These are phyloP conservation scores for Puntigrus tetrazona DNA, from an alignment of 2,113 vertebrate genomes.

Conservation along the genomic window DNA sequence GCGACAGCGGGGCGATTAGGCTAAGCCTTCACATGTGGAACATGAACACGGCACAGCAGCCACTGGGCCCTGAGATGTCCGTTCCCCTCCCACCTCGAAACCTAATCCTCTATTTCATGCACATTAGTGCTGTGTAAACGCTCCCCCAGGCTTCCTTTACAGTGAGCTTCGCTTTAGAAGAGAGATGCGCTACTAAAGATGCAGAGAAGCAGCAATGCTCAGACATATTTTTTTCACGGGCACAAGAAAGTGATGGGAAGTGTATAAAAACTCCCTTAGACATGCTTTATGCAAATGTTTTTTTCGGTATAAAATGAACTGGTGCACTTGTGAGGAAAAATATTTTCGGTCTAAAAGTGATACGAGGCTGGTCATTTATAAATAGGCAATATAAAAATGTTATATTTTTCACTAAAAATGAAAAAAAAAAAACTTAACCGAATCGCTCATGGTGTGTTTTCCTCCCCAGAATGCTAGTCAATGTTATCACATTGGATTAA, in stretches of 20 bases:
- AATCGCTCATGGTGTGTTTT: too few species aligned
- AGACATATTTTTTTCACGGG: constrained; percentile 27
- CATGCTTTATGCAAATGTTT: not conserved
- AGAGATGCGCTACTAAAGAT: constrained; percentile 2
- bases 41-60: constrained; percentile 47
- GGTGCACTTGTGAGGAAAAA: not conserved
- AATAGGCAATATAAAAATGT: not conserved
- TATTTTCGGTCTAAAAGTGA: not conserved
- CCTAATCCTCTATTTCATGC: constrained; percentile 58
- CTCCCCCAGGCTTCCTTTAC: constrained; percentile 40
- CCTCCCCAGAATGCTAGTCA: too few species aligned
- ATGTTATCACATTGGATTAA: too few species aligned
- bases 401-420: not conserved
- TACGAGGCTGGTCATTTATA: not conserved
- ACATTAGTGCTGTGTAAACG: constrained; percentile 60
- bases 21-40: constrained; percentile 63
- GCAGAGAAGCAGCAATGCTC: not conserved
- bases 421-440: not conserved
- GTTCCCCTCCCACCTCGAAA: constrained; percentile 48
- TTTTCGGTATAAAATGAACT: not conserved
- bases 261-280: not conserved
- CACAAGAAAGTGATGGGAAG: not conserved
- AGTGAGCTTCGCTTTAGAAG: constrained; percentile 14
- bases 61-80: constrained; percentile 51
- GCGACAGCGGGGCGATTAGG: constrained; percentile 60